Base-by-base conservation (phyloP, 2,113 vertebrate species). In the Mugil cephalus region DNA sequence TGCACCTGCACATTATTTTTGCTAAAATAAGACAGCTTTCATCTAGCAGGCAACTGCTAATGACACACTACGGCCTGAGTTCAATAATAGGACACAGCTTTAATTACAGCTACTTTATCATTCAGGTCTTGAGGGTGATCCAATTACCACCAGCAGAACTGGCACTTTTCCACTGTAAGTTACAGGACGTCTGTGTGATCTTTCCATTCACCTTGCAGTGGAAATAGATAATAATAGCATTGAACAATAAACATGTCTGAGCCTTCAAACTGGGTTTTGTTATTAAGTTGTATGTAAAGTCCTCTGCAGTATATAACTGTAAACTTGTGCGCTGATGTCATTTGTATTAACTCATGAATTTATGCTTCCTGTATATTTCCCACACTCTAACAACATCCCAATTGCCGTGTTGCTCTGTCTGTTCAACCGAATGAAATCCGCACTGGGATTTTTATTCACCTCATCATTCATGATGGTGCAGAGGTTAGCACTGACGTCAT, bases 161-260 rank as follows among this genome's bases (percentile, higher is more conserved):
- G 80, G 65, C 78, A n/a, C 4, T 7, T 1, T 7, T 51, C 19
- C 38, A 24, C 7, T 8, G 24, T 30, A 21, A 50, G 56, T 86
- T 88, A 80, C 74, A 50, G 74, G 77, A 81, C 64, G 8, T 4
- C 42, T 7, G 39, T 30, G 66, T 62, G 52, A 85, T 52, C 50
- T 68, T 68, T 82, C 15, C 69, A 59, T 62, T 52, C 35, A 68
- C 40, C 54, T 50, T n/a, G 6, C 15, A 59, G 36, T 67, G 71
- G 65, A 76, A 72, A 58, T 45, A 18, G 24, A 59, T 1, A 34
- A 43, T 78, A 82, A 83, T 79, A 77, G 58, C 61, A 53, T 3
- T 67, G 24, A 54, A 36, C 8, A 50, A 73, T 21, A 14, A n/a
- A 55, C 8, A 10, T 10, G 10, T 1, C 13, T 2, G 24, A 38